phyloP scores from a whole-genome alignment of 2,113 vertebrate genomes.

The Cromileptes altivelis region DNA sequence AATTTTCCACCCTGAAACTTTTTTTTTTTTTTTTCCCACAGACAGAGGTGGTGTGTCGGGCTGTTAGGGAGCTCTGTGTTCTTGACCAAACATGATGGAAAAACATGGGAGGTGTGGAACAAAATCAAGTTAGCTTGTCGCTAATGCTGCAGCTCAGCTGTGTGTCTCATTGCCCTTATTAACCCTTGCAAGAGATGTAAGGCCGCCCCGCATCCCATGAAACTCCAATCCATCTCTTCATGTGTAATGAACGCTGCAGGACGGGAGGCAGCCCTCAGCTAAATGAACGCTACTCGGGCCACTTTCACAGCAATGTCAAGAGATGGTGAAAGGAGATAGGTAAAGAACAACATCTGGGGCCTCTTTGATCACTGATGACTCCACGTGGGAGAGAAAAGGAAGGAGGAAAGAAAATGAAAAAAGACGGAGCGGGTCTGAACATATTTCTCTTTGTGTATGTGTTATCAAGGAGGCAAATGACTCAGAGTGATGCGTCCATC shows the following conservation, averaged over 20 bases:
- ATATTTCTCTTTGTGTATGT: constrained; percentile 49
- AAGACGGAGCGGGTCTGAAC: constrained; percentile 23
- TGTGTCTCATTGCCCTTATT: constrained; percentile 69
- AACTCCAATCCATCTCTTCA: constrained; percentile 70
- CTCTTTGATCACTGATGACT: constrained; percentile 66
- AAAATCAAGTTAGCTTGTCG: constrained; percentile 68
- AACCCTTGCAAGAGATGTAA: constrained; percentile 57
- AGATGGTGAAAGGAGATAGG: constrained; percentile 71
- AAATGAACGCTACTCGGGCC: constrained; percentile 46
- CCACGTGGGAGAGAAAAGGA: constrained; percentile 42
- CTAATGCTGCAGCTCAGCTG: constrained; percentile 70
- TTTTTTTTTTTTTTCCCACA: constrained; percentile 59
- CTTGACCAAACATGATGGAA: constrained; percentile 64
- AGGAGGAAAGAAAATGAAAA: not conserved
- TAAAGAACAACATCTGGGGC: constrained; percentile 73
- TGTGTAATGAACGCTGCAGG: constrained; percentile 47
- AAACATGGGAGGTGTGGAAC: constrained; percentile 55
- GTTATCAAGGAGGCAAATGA: constrained; percentile 51
- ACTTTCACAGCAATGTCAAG: constrained; percentile 71
- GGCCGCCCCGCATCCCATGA: constrained; percentile 59
- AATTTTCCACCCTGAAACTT: constrained; percentile 57
- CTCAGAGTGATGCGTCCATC: constrained; percentile 36
- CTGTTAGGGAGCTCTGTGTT: constrained; percentile 32
- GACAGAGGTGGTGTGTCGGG: constrained; percentile 50
- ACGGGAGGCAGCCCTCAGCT: constrained; percentile 46